Evolutionary conservation across 2,797 vertebrate species (phyloP).

Genomic region (Gymnocypris eckloni): DNA sequence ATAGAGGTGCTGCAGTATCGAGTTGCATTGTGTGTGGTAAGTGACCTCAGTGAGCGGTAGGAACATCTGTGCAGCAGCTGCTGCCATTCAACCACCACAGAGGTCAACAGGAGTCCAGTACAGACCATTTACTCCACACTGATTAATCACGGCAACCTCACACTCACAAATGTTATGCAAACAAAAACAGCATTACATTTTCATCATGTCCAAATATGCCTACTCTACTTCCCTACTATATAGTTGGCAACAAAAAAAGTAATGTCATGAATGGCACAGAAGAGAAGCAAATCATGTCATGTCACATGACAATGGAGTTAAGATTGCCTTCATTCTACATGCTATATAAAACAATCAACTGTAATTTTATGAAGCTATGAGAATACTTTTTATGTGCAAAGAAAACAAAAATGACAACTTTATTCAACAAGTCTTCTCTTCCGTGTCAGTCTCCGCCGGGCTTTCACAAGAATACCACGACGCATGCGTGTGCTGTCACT

Average conservation of each 20-base stretch:
- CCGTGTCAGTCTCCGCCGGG: too few species aligned
- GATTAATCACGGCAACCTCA: neutral
- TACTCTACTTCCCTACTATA: neutral
- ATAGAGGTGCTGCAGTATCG: constrained; percentile 17
- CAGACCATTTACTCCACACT: neutral
- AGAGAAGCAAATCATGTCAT: neutral
- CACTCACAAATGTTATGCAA: neutral
- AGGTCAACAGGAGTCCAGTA: constrained; percentile 36
- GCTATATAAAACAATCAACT: too few species aligned
- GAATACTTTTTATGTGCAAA: too few species aligned
- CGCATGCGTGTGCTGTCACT: too few species aligned
- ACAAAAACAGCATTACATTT: neutral
- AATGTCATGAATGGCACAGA: neutral
- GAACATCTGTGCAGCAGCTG: constrained; percentile 50
- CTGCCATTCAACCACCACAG: constrained; percentile 17
- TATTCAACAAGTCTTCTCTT: too few species aligned
- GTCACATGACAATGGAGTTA: neutral
- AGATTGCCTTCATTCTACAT: too few species aligned
- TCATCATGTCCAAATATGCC: neutral
- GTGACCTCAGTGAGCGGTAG: constrained; percentile 14
- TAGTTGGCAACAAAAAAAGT: too few species aligned
- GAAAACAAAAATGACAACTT: too few species aligned
- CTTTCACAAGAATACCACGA: too few species aligned
- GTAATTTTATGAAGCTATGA: too few species aligned
- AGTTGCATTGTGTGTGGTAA: constrained; percentile 43